phyloP scores from a whole-genome alignment of 2,888 invertebrate genomes.

The Itoplectis maculator region DNA sequence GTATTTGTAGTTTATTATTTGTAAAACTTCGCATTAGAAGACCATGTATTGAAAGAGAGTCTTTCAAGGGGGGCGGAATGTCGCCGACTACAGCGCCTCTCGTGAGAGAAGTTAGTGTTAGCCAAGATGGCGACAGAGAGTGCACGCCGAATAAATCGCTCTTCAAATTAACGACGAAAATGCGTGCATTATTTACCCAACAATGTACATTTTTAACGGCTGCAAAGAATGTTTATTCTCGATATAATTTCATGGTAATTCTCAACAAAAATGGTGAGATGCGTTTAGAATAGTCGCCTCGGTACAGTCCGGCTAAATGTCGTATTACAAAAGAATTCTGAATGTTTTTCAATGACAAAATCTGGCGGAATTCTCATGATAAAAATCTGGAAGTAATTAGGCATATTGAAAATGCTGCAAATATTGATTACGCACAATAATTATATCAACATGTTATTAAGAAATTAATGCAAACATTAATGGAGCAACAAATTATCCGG shows the following conservation, averaged over 20 bases:
- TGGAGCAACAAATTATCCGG: too few species aligned
- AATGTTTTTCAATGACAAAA: not conserved
- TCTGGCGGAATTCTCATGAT: conserved; percentile 1
- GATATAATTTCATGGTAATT: not conserved
- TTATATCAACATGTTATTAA: too few species aligned
- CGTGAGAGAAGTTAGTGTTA: conserved; percentile 10
- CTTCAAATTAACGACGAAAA: conserved; percentile 24
- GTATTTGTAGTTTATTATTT: too few species aligned
- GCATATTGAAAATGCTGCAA: not conserved
- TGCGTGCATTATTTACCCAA: not conserved
- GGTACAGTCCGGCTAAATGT: not conserved
- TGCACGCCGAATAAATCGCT: conserved; percentile 37
- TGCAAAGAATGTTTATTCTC: conserved; percentile 1
- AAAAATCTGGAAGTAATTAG: not conserved
- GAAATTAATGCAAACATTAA: too few species aligned
- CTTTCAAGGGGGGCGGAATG: conserved; percentile 30
- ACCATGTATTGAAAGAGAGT: conserved; percentile 1
- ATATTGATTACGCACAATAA: not conserved
- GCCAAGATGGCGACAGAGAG: conserved; percentile 43
- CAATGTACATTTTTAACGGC: not conserved
- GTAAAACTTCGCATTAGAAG: not conserved
- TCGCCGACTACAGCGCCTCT: conserved; percentile 34
- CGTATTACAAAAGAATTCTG: not conserved
- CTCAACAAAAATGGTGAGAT: conserved; percentile 1
- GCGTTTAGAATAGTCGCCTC: not conserved